Base-by-base conservation (phyloP, 2,888 invertebrate genomes). In the Poecilobothrus nobilitatus region DNA sequence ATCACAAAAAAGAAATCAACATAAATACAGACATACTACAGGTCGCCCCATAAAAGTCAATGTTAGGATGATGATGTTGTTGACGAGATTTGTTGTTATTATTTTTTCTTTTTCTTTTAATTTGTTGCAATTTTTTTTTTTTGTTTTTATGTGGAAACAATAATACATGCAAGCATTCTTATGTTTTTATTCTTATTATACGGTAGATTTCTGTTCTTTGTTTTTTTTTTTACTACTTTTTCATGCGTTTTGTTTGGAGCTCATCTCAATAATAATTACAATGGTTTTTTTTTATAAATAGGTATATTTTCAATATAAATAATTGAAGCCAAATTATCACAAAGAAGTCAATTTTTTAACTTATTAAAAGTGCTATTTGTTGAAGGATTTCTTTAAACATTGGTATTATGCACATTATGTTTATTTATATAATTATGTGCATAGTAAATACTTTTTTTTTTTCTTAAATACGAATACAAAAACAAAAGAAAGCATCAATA, bases 61-160 rank as follows among this genome's bases (percentile, higher is more conserved):
- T 18, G 53, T 53, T 53, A 18, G 53, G 53, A 53, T 53, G 53
- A 53, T 53, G 53, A 53, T 53, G 53, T 53, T n/a, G 53, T 53
- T 53, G 53, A 53, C 53, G 53, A 53, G 53, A 53, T 53, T 53
- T 53, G 2, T 27, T 27, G 27, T 27, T 27, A 2, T 27, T 27
- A 27, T 27, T 27, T 53, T 53, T 9, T 53, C 15, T 53, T 53
- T 53, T 44, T 53, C 12, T 53, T 53, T 15, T 53, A n/a, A 53
- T 53, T 37, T 37, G 37, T 37, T 10, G 37, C 27, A 37, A 7
- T 44, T n/a, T 53, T n/a, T 18, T 53, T 4, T 4, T 53, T n/a
- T 53, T 53, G 53, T 53, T 53, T 53, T 15, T 44, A 44, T 44
- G 12, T 12, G 18, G 18, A 18, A 18, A 53, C 18, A 12, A 53